Evolutionary conservation across 2,113 vertebrate species (phyloP), one percentile per base, ranked within the genome.

Genomic region (Aegithalos caudatus): DNA sequence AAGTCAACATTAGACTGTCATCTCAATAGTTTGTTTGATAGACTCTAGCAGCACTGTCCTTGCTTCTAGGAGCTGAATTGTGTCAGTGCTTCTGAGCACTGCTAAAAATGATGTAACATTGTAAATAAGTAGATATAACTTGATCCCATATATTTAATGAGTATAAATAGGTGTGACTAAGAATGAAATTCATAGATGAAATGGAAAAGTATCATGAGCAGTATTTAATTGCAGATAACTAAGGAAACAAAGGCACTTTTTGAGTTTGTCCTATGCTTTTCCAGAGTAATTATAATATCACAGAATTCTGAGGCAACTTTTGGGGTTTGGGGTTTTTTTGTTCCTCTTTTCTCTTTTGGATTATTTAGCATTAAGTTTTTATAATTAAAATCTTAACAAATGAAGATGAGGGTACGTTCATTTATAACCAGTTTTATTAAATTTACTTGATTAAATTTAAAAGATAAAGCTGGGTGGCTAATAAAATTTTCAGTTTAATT

Each of bases 401-500:
- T 0, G 29, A 77, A 82, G 45, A 70, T 6, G 8, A 88, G 14
- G 23, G n/a, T 81, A 18, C 48, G 8, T 86, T 88, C 56, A 83
- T 88, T 89, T 90, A 38, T 77, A 89, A 58, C n/a, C n/a, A 57
- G 33, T 90, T 85, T 74, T 91, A 89, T 94, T 92, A 82, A 71
- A 94, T 93, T 88, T 87, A 29, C 67, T 77, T 73, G 42, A 94
- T 92, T 91, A 25, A 84, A 71, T 86, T 81, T 85, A 73, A 91
- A 89, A 88, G 70, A 80, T 91, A 86, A 92, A 92, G 42, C 89
- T 96, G 47, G 14, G 9, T 88, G 54, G 71, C 58, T 96, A 92
- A 92, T 94, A 88, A 94, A 88, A 95, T 95, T 88, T 92, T 90
- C 69, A 70, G 45, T 86, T 92, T 86, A 91, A 92, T 92, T 86